phyloP scores from a whole-genome alignment of 1,140 invertebrate species.

The Physella acuta region DNA sequence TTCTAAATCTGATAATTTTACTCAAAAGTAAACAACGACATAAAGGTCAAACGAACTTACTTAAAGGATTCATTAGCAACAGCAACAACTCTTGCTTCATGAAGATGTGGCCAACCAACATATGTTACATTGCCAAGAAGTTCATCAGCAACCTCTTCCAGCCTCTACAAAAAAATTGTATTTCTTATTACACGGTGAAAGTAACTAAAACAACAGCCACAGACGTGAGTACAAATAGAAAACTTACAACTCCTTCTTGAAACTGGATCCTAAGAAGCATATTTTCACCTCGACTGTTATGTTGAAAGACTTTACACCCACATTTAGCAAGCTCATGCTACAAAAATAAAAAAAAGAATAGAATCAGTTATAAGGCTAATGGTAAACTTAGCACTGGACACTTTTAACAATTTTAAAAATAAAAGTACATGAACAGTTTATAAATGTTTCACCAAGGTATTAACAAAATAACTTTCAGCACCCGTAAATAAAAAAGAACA shows the following conservation, averaged over 20 bases:
- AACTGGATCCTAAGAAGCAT: slow-evolving; percentile 71
- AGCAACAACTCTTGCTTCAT: slow-evolving; percentile 70
- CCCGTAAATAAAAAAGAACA: background rate
- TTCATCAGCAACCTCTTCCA: slow-evolving; percentile 57
- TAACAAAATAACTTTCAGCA: background rate
- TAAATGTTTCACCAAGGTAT: background rate
- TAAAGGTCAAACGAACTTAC: slow-evolving; percentile 45
- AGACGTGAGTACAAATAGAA: background rate
- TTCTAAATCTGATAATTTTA: background rate
- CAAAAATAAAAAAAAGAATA: slow-evolving; percentile 32
- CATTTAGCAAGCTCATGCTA: slow-evolving; percentile 70
- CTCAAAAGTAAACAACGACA: background rate
- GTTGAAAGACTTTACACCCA: slow-evolving; percentile 84
- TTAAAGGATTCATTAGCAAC: slow-evolving; percentile 64
- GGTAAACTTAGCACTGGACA: too few relatives aligned
- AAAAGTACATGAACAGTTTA: too few relatives aligned
- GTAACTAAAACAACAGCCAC: background rate
- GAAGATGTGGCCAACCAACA: slow-evolving; percentile 86
- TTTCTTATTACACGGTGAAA: too few relatives aligned
- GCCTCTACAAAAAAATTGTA: slow-evolving; percentile 25
- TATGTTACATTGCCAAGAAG: slow-evolving; percentile 74
- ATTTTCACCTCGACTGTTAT: slow-evolving; percentile 75
- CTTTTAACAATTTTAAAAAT: too few relatives aligned
- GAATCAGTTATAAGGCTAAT: too few relatives aligned
- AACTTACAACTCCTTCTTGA: slow-evolving; percentile 39